Percentiles rank a stretch among this genome's conserved stretches.
phyloP scores from a whole-genome alignment of 1,140 invertebrate genomes.

The Phortica variegata region DNA sequence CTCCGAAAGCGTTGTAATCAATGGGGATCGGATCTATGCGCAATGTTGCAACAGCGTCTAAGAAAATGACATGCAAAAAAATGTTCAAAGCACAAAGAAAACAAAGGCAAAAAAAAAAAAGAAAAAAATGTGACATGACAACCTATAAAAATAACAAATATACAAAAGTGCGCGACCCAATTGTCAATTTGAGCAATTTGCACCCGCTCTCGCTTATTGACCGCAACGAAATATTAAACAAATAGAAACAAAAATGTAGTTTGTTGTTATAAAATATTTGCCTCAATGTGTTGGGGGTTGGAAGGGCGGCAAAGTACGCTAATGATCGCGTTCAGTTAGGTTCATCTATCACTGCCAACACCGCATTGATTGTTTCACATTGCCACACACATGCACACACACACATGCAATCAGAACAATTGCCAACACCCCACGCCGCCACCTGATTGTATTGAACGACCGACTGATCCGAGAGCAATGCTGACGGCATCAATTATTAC shows the following conservation, averaged over 20 bases:
- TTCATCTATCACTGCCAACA: slow-evolving; percentile 49
- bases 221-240: no score
- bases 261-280: no score
- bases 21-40: neutral
- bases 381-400: no score
- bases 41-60: slow-evolving; percentile 8
- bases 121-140: slow-evolving; percentile 1
- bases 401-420: no score
- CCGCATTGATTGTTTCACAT: slow-evolving; percentile 19
- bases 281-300: slow-evolving; percentile 19
- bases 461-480: no score
- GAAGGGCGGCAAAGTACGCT: slow-evolving; percentile 16
- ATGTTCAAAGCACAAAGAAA: slow-evolving; percentile 6
- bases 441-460: no score
- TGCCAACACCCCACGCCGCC: no score
- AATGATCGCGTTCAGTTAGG: slow-evolving; percentile 39
- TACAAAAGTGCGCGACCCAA: slow-evolving; percentile 13
- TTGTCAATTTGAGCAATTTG: no score
- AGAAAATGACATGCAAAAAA: slow-evolving; percentile 14
- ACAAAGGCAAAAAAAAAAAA: neutral
- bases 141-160: slow-evolving; percentile 1
- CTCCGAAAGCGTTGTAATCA: neutral
- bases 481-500: no score
- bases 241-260: no score
- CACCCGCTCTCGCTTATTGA: no score